These are phyloP conservation scores for Villa cingulata DNA, from an alignment of 2,888 invertebrate genomes.

Conservation along the genomic window DNA sequence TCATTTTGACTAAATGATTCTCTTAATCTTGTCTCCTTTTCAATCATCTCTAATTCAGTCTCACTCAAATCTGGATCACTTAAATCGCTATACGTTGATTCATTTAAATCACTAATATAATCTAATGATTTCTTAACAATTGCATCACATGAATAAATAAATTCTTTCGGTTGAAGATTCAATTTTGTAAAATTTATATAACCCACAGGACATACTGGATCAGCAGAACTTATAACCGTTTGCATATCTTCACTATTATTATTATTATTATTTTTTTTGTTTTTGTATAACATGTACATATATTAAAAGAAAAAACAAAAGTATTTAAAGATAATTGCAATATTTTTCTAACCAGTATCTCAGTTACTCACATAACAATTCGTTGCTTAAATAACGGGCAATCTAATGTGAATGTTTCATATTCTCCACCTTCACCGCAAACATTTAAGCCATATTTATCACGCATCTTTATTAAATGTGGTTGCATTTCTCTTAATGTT, in stretches of 20 bases:
- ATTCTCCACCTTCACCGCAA: conserved; percentile 98
- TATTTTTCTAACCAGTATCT: neutral
- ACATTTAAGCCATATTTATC: conserved; percentile 89
- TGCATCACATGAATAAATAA: conserved; percentile 25
- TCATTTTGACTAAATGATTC: conserved; percentile 36
- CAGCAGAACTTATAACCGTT: conserved; percentile 76
- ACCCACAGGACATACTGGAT: conserved; percentile 88
- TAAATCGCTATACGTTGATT: conserved; percentile 49
- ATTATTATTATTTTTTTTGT: too few relatives aligned
- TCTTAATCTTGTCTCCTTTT: conserved; percentile 36
- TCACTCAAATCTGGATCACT: conserved; percentile 51
- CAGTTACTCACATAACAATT: conserved; percentile 73
- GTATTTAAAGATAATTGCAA: conserved; percentile 5
- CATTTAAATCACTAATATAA: conserved; percentile 47
- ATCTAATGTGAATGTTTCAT: conserved; percentile 94
- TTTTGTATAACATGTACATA: too few relatives aligned
- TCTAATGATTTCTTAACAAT: conserved; percentile 46
- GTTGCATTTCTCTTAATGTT: conserved; percentile 69
- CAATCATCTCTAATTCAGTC: conserved; percentile 46
- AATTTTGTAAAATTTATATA: conserved; percentile 80
- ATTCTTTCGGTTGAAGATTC: conserved; percentile 55
- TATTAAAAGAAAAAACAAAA: conserved; percentile 14
- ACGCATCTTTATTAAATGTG: conserved; percentile 77
- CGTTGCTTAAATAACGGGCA: conserved; percentile 88
- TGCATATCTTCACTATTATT: conserved; percentile 71